Evolutionary conservation across 2,888 invertebrate species (phyloP).

Genomic region (Andrena marginata): DNA sequence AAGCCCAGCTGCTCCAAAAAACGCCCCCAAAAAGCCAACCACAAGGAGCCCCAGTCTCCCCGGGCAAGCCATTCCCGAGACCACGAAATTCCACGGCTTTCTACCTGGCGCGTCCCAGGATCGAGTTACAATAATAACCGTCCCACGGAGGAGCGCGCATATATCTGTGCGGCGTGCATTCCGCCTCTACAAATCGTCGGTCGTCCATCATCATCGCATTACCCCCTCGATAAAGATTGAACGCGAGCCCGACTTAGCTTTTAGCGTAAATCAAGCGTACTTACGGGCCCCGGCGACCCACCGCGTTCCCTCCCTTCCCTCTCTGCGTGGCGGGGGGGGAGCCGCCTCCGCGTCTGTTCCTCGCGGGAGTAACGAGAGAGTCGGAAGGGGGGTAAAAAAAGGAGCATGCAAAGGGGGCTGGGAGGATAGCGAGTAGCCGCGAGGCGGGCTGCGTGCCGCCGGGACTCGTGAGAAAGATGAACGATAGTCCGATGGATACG

Average conservation of each 20-base stretch:
- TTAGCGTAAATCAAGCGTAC: constrained; percentile 73
- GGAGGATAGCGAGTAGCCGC: constrained; percentile 63
- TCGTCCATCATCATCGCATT: constrained; percentile 71
- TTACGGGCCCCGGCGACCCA: constrained; percentile 56
- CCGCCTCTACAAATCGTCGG: constrained; percentile 66
- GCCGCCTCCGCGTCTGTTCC: constrained; percentile 33
- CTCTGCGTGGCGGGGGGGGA: constrained; percentile 24
- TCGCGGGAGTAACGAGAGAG: constrained; percentile 9
- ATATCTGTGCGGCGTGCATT: constrained; percentile 24
- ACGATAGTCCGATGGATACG: constrained; percentile 77
- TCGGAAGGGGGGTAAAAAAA: neutral
- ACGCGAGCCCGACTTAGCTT: constrained; percentile 55
- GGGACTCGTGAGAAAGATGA: constrained; percentile 79
- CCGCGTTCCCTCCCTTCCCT: neutral
- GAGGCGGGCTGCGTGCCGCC: constrained; percentile 57
- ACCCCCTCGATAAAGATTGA: constrained; percentile 64
- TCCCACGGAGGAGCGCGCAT: constrained; percentile 32
- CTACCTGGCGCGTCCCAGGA: constrained; percentile 33
- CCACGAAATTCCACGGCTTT: constrained; percentile 45
- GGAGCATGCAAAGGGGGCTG: neutral
- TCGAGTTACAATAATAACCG: constrained; percentile 61
- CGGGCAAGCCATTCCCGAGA: constrained; percentile 2
- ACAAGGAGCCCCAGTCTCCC: neutral
- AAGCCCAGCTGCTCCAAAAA: neutral
- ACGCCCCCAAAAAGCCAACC: neutral